Base-by-base conservation (phyloP, 2,797 vertebrate genomes). In the Ispidina picta region DNA sequence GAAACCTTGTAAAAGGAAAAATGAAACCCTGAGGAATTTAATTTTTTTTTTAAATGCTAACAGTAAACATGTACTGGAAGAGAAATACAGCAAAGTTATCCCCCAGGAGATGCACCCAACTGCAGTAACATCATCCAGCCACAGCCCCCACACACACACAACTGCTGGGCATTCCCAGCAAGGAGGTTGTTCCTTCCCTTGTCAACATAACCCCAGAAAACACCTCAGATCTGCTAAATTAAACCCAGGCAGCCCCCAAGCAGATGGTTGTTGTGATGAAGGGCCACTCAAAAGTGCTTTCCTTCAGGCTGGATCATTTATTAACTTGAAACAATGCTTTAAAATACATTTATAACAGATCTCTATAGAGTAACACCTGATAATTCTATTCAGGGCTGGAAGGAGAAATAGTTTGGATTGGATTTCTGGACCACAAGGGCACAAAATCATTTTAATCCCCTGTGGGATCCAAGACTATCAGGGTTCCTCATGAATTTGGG, bases 381-480 rank as follows among this genome's bases (percentile, higher is more conserved):
- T 54, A 14, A 16, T 0, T 0, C 26, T 51, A 46, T 4, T 12
- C 1, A 4, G 26, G 33, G 10, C 43, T 28, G 6, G 60, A 43
- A 86, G 25, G 41, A 88, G 31, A 46, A 88, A n/a, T 6, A 37
- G 56, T 28, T 11, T 20, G 8, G 48, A 55, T 75, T 2, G 0
- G 22, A 15, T 37, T 5, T 28, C 26, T 29, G n/a, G 37, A 58
- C 31, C 22, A 41, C 33, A 43, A 46, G 5, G 22, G 33, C 3
- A 2, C 7, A 31, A 16, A 9, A 6, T 8, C 2, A 62, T 51
- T 65, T 78, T 7, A 76, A 46, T n/a, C 7, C 11, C 9, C 22
- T 46, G 8, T 4, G n/a, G 6, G 13, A 66, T 31, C 5, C 55
- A 25, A 15, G 35, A 48, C 23, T 25, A 7, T 4, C 7, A 20